Conservation (phyloP, 2,888 invertebrate species). For the Lingula anatina region DNA sequence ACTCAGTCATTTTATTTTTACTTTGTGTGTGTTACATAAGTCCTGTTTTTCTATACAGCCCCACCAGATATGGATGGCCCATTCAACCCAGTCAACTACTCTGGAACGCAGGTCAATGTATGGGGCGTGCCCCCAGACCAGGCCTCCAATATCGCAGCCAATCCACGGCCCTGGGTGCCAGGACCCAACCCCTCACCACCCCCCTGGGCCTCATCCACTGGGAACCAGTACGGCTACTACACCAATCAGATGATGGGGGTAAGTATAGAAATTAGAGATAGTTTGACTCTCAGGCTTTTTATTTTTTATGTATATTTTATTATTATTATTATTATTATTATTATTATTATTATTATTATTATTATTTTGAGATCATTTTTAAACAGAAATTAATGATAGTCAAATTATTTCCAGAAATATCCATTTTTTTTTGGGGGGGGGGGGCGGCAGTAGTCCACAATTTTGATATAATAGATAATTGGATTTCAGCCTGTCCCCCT, state of each 20-base stretch:
- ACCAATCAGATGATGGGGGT: slow-evolving; percentile 48
- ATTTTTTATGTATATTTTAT: slow-evolving; percentile 1
- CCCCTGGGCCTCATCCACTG: slow-evolving; percentile 18
- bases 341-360: background rate
- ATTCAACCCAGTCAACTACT: slow-evolving; percentile 50
- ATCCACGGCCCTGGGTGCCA: slow-evolving; percentile 16
- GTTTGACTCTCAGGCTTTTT: background rate
- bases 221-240: slow-evolving; percentile 46
- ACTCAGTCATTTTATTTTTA: no score
- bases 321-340: background rate
- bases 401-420: no score
- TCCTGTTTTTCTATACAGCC: no score
- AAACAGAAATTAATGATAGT: no score
- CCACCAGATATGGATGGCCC: slow-evolving; percentile 44
- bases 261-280: slow-evolving; percentile 1
- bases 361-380: background rate
- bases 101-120: slow-evolving; percentile 52
- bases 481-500: no score
- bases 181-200: slow-evolving; percentile 21
- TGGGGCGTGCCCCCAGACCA: slow-evolving; percentile 42
- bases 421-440: no score
- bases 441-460: no score
- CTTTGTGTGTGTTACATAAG: no score
- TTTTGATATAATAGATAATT: no score
- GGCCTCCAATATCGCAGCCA: slow-evolving; percentile 14